Evolutionary conservation across 2,888 invertebrate genomes (phyloP), one percentile per base, ranked within the genome.

Genomic region (Hermodice carunculata): DNA sequence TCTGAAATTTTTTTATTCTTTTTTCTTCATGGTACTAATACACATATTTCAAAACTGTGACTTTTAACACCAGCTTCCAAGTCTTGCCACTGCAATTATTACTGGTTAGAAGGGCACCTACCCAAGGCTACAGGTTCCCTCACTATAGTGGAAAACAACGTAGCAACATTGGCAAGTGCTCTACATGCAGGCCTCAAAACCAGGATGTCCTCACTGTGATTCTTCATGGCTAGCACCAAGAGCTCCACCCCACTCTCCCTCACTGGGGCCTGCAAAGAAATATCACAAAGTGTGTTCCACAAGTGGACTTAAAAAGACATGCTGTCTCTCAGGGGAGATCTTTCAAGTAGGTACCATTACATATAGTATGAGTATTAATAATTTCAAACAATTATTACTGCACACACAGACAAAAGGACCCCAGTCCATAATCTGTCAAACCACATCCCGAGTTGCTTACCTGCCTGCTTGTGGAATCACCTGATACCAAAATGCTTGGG

Each of bases 171-270:
- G 31, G 80, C 74, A 34, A 81, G 67, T 1, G 73, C 71, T 26
- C 81, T 65, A 58, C 78, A 78, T 3, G 76, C 76, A 17, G 80
- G 74, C 40, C 77, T 72, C n/a, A 74, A 67, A 31, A 81, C 66
- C 3, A 63, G 54, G 24, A 76, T 37, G 40, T 75, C 67, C 3
- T 67, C 67, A 3, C 59, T 22, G 61, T 79, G 78, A 11, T 69
- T 64, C 4, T 71, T 65, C 44, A 78, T 58, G 0, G 76, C 72
- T 44, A 74, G 60, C 2, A 74, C 40, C 1, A 79, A 69, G 61
- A 81, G 70, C 48, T 81, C 80, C 28, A 80, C 69, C 6, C 74
- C 78, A 11, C 75, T 76, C 57, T 80, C 80, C 49, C 76, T 64
- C 29, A 81, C 51, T n/a, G 78, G 78, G n/a, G 76, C 71, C 81